These are phyloP conservation scores for Lutraria rhynchaena DNA, from an alignment of 1,140 invertebrate species.

Conservation along the genomic window DNA sequence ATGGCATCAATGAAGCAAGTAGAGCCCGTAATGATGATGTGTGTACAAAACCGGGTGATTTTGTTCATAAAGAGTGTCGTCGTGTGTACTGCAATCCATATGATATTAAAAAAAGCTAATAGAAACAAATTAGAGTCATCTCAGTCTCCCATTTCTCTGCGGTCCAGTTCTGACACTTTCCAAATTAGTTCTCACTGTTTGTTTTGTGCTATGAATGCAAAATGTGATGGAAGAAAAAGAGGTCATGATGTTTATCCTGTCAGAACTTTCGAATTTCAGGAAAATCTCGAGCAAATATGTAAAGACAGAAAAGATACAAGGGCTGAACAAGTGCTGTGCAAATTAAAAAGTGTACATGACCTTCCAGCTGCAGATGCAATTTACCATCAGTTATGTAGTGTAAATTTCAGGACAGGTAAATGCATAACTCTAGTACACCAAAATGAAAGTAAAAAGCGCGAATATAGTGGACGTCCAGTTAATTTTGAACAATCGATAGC, in stretches of 20 bases:
- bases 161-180: neutral
- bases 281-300: conserved; percentile 20
- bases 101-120: neutral
- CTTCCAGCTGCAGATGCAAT: conserved; percentile 32
- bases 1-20: conserved; percentile 14
- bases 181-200: neutral
- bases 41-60: no score
- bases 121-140: no score
- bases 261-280: conserved; percentile 50
- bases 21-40: neutral
- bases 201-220: conserved; percentile 30
- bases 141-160: no score
- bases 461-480: neutral
- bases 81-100: neutral
- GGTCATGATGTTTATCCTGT: conserved; percentile 49
- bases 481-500: neutral
- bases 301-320: conserved; percentile 42
- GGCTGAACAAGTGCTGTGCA: conserved; percentile 11
- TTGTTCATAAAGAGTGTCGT: conserved; percentile 6
- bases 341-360: conserved; percentile 22
- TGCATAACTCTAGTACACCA: neutral
- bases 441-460: neutral
- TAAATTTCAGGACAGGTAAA: conserved; percentile 52
- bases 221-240: conserved; percentile 17
- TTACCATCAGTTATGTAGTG: conserved; percentile 57